These are phyloP conservation scores for Cylloceria caligata DNA, from an alignment of 2,888 invertebrate species.

Conservation along the genomic window DNA sequence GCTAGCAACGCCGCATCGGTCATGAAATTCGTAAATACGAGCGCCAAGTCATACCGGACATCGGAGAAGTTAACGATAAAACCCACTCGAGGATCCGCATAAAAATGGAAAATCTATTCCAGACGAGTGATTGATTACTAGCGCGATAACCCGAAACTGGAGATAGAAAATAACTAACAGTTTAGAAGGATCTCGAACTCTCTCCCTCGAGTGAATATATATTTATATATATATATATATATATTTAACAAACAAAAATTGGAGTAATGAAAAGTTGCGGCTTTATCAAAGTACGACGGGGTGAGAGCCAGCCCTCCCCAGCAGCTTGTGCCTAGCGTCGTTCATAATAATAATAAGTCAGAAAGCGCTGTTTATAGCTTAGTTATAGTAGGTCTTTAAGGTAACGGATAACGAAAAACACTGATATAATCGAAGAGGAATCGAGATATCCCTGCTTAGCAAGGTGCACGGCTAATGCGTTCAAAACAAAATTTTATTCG, in stretches of 20 bases:
- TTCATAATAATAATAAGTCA: constrained; percentile 58
- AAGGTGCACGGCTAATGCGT: constrained; percentile 44
- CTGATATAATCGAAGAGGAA: constrained; percentile 49
- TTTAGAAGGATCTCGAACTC: constrained; percentile 56
- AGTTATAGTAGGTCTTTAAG: constrained; percentile 48
- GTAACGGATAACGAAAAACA: constrained; percentile 30
- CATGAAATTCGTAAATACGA: no score
- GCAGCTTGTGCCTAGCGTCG: constrained; percentile 64
- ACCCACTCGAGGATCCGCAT: not conserved
- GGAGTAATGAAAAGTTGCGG: constrained; percentile 35
- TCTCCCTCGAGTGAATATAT: constrained; percentile 60
- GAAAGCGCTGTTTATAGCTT: constrained; percentile 65
- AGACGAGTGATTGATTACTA: constrained; percentile 1
- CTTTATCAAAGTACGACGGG: constrained; percentile 51
- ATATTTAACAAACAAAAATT: constrained; percentile 53
- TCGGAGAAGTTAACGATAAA: constrained; percentile 7
- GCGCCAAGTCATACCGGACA: constrained; percentile 4
- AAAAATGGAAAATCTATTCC: constrained; percentile 21
- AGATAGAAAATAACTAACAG: constrained; percentile 36
- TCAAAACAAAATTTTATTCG: constrained; percentile 28
- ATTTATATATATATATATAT: constrained; percentile 51
- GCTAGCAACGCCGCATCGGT: no score
- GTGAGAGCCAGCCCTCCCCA: constrained; percentile 44
- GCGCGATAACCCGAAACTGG: not conserved
- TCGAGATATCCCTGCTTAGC: constrained; percentile 46